Conservation (phyloP, 2,797 vertebrate species). For the Vultur gryphus region DNA sequence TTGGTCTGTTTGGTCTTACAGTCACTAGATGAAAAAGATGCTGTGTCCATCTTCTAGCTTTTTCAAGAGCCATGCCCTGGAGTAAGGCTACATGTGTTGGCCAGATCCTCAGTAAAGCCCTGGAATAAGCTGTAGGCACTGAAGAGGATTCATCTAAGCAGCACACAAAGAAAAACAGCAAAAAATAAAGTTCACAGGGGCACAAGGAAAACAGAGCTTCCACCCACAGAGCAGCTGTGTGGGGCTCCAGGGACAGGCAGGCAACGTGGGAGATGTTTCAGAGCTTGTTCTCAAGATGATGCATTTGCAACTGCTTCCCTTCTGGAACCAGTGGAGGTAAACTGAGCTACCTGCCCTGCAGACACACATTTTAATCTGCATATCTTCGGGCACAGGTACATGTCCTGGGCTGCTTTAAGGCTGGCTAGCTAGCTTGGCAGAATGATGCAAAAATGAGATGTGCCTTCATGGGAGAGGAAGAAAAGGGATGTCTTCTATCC, state of each 20-base stretch:
- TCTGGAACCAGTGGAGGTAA: neutral
- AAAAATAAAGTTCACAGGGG: slow-evolving; percentile 41
- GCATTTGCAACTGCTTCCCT: neutral
- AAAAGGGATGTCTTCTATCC: neutral
- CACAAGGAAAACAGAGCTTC: slow-evolving; percentile 34
- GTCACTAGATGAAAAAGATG: neutral
- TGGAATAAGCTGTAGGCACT: slow-evolving; percentile 16
- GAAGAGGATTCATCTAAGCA: slow-evolving; percentile 25
- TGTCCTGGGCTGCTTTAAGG: neutral
- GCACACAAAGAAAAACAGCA: neutral
- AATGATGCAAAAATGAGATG: neutral
- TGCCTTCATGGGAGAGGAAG: neutral
- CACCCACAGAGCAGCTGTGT: slow-evolving; percentile 39
- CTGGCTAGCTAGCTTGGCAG: neutral
- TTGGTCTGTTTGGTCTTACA: neutral
- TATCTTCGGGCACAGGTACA: neutral
- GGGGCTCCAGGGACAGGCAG: slow-evolving; percentile 19
- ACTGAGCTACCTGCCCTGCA: neutral
- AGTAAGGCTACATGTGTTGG: neutral
- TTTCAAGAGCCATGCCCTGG: neutral
- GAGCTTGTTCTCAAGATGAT: neutral
- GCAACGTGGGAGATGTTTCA: slow-evolving; percentile 32
- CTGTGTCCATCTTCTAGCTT: neutral
- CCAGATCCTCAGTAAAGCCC: slow-evolving; percentile 1
- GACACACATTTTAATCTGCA: neutral